A percentile compares a stretch with the other conserved stretches of the same genome.
These are phyloP conservation scores for Spodoptera litura DNA, from an alignment of 1,140 invertebrate genomes.

Conservation along the genomic window DNA sequence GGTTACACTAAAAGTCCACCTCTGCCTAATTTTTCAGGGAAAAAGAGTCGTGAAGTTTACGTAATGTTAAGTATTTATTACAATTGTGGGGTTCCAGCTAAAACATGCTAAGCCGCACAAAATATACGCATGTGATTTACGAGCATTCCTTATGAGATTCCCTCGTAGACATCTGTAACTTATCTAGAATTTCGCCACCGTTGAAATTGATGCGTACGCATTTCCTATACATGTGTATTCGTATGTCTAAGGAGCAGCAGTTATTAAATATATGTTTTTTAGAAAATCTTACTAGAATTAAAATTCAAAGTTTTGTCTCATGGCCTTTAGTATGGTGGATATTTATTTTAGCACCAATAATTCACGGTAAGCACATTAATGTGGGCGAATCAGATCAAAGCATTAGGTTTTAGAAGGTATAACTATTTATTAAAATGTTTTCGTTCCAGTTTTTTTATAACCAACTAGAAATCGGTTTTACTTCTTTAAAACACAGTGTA, in stretches of 20 bases:
- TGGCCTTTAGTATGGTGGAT: too few relatives aligned
- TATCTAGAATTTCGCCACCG: constrained; percentile 32
- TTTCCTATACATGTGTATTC: constrained; percentile 21
- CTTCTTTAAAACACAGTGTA: not conserved
- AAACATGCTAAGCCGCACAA: constrained; percentile 34
- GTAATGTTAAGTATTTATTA: constrained; percentile 4
- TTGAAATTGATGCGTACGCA: constrained; percentile 31
- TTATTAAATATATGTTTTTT: constrained; percentile 23
- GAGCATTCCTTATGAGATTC: constrained; percentile 40
- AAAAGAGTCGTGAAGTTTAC: too few relatives aligned
- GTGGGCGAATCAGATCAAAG: too few relatives aligned
- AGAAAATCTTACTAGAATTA: too few relatives aligned
- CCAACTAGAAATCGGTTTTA: not conserved
- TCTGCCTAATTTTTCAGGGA: too few relatives aligned
- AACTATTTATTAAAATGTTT: too few relatives aligned
- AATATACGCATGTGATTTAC: constrained; percentile 36
- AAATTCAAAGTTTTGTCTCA: too few relatives aligned
- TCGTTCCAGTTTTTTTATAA: not conserved
- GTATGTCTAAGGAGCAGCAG: not conserved
- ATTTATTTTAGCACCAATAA: too few relatives aligned
- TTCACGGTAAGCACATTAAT: too few relatives aligned
- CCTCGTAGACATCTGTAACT: constrained; percentile 34
- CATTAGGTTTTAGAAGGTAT: too few relatives aligned
- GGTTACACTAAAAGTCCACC: too few relatives aligned
- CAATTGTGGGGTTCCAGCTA: constrained; percentile 19